Conservation (phyloP, 2,113 vertebrate species). For the Acrocephalus kingi region DNA sequence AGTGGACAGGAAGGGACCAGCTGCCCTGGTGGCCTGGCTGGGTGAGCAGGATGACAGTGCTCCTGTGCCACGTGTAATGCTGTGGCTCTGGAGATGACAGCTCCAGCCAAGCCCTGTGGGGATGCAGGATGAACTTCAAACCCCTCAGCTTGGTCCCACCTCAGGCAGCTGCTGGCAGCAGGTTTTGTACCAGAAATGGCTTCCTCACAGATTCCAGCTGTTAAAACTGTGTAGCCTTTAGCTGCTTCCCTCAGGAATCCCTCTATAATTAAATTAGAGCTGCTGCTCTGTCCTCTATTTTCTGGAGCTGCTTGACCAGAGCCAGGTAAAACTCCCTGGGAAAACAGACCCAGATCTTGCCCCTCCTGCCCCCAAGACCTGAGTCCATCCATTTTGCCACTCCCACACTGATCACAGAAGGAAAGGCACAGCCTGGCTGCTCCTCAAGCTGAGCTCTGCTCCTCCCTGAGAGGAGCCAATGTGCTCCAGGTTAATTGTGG, state of each 20-base stretch:
- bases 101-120: not conserved
- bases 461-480: not conserved
- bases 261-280: not conserved
- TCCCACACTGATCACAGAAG: not conserved
- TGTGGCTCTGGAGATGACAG: not conserved
- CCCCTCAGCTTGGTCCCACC: not conserved
- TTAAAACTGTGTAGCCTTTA: not conserved
- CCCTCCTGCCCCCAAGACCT: not conserved
- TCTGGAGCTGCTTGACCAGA: not conserved
- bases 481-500: conserved; percentile 16
- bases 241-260: not conserved
- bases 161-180: not conserved
- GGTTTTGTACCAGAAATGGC: not conserved
- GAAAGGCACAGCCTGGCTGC: not conserved
- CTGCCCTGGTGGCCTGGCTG: not conserved
- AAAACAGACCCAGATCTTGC: not conserved
- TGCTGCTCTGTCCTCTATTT: not conserved
- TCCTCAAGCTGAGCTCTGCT: not conserved
- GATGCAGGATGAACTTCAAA: not conserved
- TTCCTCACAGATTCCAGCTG: not conserved
- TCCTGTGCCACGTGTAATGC: not conserved
- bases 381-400: accelerated
- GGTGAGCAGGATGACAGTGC: not conserved
- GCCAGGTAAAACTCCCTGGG: not conserved
- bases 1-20: not conserved